A percentile compares a stretch with the other conserved stretches of the same genome.
These are phyloP conservation scores for Perognathus longimembris DNA, from an alignment of 2,113 vertebrate genomes.

Conservation along the genomic window DNA sequence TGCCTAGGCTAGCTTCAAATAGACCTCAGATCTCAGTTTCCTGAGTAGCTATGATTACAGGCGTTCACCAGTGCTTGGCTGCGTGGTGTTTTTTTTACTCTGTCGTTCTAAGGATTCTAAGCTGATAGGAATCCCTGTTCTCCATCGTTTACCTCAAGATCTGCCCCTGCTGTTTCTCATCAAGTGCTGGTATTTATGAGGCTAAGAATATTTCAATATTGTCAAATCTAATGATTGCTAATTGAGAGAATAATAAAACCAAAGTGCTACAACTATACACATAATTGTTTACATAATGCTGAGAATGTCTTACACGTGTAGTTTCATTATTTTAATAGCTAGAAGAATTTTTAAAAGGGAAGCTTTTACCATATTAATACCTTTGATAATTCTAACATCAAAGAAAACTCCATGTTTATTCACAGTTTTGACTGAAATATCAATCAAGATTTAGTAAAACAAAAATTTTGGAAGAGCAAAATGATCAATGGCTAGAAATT, in stretches of 20 bases:
- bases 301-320: not conserved
- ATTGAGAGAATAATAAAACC: not conserved
- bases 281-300: not conserved
- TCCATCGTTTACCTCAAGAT: not conserved
- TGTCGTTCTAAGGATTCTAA: not conserved
- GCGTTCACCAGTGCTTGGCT: too few species aligned
- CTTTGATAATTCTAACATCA: not conserved
- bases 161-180: not conserved
- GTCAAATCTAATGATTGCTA: not conserved
- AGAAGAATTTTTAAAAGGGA: constrained; percentile 28
- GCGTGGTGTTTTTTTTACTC: not conserved
- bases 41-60: too few species aligned
- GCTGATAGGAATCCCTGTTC: not conserved
- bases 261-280: not conserved
- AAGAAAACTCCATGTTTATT: not conserved
- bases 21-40: too few species aligned
- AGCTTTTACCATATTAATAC: not conserved
- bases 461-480: not conserved
- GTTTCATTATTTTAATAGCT: not conserved
- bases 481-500: constrained; percentile 14
- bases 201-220: not conserved
- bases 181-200: not conserved
- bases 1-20: too few species aligned
- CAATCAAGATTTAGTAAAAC: not conserved
- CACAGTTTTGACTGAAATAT: not conserved